Evolutionary conservation across 2,888 invertebrate species (phyloP).

Genomic region (Syrphus vitripennis): DNA sequence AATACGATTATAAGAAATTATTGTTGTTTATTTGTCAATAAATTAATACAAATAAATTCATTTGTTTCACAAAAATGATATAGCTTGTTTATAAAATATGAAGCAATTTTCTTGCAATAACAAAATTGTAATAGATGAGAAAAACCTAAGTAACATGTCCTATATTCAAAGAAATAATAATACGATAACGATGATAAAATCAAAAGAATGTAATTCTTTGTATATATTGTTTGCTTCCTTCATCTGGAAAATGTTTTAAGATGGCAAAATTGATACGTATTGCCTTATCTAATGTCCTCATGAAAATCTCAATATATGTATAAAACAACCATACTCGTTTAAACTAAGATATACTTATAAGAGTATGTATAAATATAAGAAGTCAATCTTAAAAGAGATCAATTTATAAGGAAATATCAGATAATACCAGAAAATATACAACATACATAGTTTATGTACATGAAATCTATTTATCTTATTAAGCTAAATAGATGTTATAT

Average conservation of each 20-base stretch:
- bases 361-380: not conserved
- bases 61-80: not conserved
- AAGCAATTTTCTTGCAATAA: not conserved
- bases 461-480: slow-evolving; percentile 28
- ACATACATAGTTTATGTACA: not conserved
- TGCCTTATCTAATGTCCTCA: not conserved
- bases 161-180: not conserved
- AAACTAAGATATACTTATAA: no score
- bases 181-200: not conserved
- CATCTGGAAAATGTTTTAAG: not conserved
- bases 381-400: slow-evolving; percentile 35
- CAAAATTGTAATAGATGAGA: not conserved
- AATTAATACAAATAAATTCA: no score
- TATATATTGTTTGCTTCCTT: not conserved
- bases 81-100: not conserved
- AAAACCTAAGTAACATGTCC: not conserved
- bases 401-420: slow-evolving; percentile 2
- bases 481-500: slow-evolving; percentile 30
- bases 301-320: slow-evolving; percentile 27
- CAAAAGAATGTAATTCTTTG: not conserved
- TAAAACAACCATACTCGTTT: not conserved
- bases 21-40: no score
- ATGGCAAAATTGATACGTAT: not conserved
- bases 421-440: not conserved
- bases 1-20: no score